Conservation (phyloP, 2,888 invertebrate genomes). For the Gari tellinella region DNA sequence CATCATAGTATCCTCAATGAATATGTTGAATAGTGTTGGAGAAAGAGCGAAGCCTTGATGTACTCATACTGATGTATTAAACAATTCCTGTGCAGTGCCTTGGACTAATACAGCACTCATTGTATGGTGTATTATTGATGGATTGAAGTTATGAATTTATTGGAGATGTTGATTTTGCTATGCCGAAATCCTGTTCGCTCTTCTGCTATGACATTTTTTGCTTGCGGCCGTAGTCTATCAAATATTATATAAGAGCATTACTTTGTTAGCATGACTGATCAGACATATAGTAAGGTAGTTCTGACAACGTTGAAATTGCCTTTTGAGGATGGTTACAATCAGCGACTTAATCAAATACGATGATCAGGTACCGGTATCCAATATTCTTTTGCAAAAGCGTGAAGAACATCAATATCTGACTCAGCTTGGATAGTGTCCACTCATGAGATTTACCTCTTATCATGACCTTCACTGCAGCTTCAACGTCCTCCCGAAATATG, state of each 20-base stretch:
- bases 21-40: constrained; percentile 42
- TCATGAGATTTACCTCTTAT: constrained; percentile 45
- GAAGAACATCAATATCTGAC: not conserved
- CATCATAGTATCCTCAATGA: constrained; percentile 35
- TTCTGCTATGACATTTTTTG: constrained; percentile 4
- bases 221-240: constrained; percentile 21
- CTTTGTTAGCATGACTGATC: constrained; percentile 42
- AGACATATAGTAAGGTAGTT: constrained; percentile 44
- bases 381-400: constrained; percentile 7
- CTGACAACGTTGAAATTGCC: constrained; percentile 25
- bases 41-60: constrained; percentile 42
- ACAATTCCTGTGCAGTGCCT: constrained; percentile 42
- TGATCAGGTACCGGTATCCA: constrained; percentile 10
- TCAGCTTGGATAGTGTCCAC: constrained; percentile 40
- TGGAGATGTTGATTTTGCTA: constrained; percentile 23
- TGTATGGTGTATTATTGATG: constrained; percentile 28
- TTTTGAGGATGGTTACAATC: constrained; percentile 35
- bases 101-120: constrained; percentile 32
- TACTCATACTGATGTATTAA: constrained; percentile 43
- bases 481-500: constrained; percentile 35
- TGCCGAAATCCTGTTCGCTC: constrained; percentile 3
- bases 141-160: constrained; percentile 23
- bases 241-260: constrained; percentile 32
- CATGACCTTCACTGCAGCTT: constrained; percentile 31
- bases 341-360: constrained; percentile 21